Base-by-base conservation (phyloP, 2,113 vertebrate species). In the Callospermophilus lateralis region DNA sequence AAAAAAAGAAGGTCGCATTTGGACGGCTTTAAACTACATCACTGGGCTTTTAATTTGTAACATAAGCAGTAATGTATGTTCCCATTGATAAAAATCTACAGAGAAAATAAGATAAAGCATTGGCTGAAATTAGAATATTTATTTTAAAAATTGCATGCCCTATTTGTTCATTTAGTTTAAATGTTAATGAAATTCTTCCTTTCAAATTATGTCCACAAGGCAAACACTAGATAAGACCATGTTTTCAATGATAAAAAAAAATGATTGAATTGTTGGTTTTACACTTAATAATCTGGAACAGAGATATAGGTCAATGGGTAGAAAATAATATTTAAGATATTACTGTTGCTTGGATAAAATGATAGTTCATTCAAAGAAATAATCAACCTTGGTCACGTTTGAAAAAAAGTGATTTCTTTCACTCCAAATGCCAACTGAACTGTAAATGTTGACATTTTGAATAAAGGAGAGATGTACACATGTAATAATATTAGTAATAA, bases 151-250 rank as follows among this genome's bases (percentile, higher is more conserved):
- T 94, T 97, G 26, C 6, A 92, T 95, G 98, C 93, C 10, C 48
- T 93, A 94, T 95, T 65, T 96, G 34, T 96, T 97, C 72, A 83
- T 28, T 78, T 26, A 97, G 22, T 34, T 89, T 98, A 98, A 98
- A 98, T 96, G 96, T 98, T 97, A 98, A 98, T 96, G 94, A 97
- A 98, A 97, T 96, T 94, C 89, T 97, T 63, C 10, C 78, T 97
- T 98, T 97, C 32, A 97, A 97, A 98, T 97, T 97, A 92, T 70
- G 95, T 85, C 74, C 80, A 97, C 61, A 95, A 98, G 90, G 81
- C 34, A 85, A 96, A 85, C 90, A 93, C 87, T 97, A 98, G 96
- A 98, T 97, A 98, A 98, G 68, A 91, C 84, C n/a, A 87, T 97
- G 51, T 95, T 98, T 96, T 97, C 89, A 94, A 93, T 68, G 20